Evolutionary conservation across 2,113 vertebrate species (phyloP).

Genomic region (Hippocampus mohnikei): DNA sequence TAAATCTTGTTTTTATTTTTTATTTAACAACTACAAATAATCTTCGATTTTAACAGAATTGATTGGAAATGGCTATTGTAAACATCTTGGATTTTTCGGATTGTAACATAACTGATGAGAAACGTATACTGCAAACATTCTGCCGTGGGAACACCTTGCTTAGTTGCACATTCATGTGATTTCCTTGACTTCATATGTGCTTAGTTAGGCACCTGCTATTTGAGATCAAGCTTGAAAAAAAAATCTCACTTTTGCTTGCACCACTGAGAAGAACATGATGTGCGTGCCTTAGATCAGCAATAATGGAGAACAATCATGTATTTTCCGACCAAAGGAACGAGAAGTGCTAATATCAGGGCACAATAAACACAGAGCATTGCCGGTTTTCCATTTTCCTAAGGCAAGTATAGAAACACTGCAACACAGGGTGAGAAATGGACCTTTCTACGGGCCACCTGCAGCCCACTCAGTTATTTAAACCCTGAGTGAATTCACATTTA

Average conservation of each 20-base stretch:
- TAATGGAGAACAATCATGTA: conserved; percentile 23
- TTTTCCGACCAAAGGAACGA: conserved; percentile 24
- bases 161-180: conserved; percentile 40
- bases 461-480: neutral
- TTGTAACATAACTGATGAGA: neutral
- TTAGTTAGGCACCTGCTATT: conserved; percentile 20
- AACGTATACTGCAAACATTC: conserved; percentile 41
- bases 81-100: neutral
- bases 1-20: conserved; percentile 22
- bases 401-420: neutral
- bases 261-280: conserved; percentile 34
- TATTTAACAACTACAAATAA: conserved; percentile 28
- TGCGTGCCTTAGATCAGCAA: conserved; percentile 27
- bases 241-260: conserved; percentile 31
- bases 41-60: conserved; percentile 27
- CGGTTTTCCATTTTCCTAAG: neutral
- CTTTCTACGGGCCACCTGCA: neutral
- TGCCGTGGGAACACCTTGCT: conserved; percentile 24
- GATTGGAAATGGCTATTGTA: conserved; percentile 34
- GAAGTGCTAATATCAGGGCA: conserved; percentile 16
- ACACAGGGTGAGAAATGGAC: neutral
- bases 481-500: neutral
- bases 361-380: neutral
- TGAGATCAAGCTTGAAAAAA: conserved; percentile 42
- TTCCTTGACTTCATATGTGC: conserved; percentile 44